Evolutionary conservation across 2,888 invertebrate genomes (phyloP).

Genomic region (Polietes domitor): DNA sequence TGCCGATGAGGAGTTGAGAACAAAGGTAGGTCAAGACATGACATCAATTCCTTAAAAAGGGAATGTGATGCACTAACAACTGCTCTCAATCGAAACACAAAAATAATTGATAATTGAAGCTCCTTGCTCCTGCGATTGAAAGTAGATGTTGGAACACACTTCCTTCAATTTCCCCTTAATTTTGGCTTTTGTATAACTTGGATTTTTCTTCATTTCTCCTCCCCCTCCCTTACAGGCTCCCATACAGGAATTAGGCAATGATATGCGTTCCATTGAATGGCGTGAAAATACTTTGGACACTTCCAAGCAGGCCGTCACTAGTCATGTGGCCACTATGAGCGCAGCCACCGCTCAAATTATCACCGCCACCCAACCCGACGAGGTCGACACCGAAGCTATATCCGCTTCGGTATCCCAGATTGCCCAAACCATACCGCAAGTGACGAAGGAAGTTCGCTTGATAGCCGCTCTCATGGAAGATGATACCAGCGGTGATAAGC

Average conservation of each 20-base stretch:
- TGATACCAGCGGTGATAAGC: constrained; percentile 89
- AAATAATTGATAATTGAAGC: too few species aligned
- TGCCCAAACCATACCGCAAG: constrained; percentile 96
- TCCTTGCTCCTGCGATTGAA: too few species aligned
- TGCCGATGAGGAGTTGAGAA: constrained; percentile 90
- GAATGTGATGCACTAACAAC: not conserved
- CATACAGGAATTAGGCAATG: constrained; percentile 90
- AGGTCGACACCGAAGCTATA: constrained; percentile 97
- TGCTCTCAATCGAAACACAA: not conserved
- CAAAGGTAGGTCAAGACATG: constrained; percentile 74
- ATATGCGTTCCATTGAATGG: constrained; percentile 95
- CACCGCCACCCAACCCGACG: constrained; percentile 93
- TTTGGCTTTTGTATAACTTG: not conserved
- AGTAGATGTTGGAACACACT: not conserved
- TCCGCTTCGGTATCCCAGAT: constrained; percentile 99
- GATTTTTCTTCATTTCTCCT: not conserved
- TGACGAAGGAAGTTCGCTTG: constrained; percentile 90
- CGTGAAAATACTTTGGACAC: constrained; percentile 96
- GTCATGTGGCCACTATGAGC: constrained; percentile 99
- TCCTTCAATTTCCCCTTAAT: not conserved
- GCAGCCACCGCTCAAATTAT: constrained; percentile 99
- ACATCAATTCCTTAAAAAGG: too few species aligned
- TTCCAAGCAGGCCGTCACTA: constrained; percentile 97
- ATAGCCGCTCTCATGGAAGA: constrained; percentile 98
- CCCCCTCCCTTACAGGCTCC: constrained; percentile 73